Conservation (phyloP, 2,113 vertebrate genomes). For the Hippocampus abdominalis region DNA sequence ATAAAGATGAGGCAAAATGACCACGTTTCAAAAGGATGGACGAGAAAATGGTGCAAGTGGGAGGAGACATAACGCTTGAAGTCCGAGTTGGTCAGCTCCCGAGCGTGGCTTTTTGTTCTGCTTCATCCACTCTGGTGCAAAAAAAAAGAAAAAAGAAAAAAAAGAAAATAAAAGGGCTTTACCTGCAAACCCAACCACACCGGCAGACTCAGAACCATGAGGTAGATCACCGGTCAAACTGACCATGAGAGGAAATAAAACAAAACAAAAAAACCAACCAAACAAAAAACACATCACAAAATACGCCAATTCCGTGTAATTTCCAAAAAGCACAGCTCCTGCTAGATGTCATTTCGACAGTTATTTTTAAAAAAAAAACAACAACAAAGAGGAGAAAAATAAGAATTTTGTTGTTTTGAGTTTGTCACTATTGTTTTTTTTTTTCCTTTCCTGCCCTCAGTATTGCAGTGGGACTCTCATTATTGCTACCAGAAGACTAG, state of each 20-base stretch:
- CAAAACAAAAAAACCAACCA: conserved; percentile 37
- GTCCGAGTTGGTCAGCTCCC: conserved; percentile 82
- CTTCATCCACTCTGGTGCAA: conserved; percentile 66
- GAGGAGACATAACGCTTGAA: conserved; percentile 51
- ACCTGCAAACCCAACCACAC: conserved; percentile 90
- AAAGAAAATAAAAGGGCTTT: conserved; percentile 82
- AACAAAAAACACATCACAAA: conserved; percentile 63
- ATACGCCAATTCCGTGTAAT: conserved; percentile 72
- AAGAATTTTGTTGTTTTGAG: conserved; percentile 45
- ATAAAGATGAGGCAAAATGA: conserved; percentile 65
- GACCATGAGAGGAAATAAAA: conserved; percentile 86
- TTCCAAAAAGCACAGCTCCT: conserved; percentile 79
- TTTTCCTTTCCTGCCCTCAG: conserved; percentile 30
- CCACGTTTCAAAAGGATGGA: conserved; percentile 57
- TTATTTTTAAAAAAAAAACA: conserved; percentile 38
- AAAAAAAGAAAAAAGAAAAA: conserved; percentile 53
- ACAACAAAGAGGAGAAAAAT: conserved; percentile 63
- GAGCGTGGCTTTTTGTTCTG: conserved; percentile 92
- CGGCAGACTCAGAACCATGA: conserved; percentile 94
- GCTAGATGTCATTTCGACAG: conserved; percentile 36
- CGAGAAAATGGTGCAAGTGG: conserved; percentile 70
- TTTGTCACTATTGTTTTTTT: conserved; percentile 45
- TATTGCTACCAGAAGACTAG: conserved; percentile 79
- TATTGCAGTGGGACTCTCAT: conserved; percentile 66
- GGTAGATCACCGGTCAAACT: conserved; percentile 97